Percentiles rank a stretch among this genome's conserved stretches.
Evolutionary conservation across 2,888 invertebrate genomes (phyloP).

Genomic region (Pheosia tremula): DNA sequence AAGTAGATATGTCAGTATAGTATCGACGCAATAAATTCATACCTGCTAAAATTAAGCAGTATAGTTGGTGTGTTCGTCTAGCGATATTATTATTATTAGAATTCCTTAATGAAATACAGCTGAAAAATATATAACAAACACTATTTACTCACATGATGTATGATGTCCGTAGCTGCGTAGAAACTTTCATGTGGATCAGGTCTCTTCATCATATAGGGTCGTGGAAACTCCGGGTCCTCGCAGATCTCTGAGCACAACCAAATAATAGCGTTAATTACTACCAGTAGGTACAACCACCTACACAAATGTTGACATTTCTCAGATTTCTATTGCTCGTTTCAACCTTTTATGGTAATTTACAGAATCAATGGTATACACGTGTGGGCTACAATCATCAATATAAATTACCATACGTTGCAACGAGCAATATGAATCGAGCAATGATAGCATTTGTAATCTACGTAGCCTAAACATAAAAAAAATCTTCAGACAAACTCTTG

Average conservation of each 20-base stretch:
- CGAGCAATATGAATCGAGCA: no score
- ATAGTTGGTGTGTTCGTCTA: no score
- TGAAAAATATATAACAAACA: conserved; percentile 7
- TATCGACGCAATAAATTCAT: no score
- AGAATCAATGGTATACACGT: no score
- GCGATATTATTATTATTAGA: no score
- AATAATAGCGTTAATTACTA: not conserved
- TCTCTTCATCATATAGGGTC: conserved; percentile 80
- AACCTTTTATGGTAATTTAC: no score
- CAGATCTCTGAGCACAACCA: conserved; percentile 68
- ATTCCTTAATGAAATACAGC: no score
- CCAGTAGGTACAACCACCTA: no score
- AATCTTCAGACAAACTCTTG: not conserved
- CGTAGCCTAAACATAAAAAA: not conserved
- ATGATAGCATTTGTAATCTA: not conserved
- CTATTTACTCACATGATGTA: conserved; percentile 82
- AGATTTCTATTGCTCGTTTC: no score
- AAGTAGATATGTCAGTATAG: not conserved
- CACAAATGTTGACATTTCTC: no score
- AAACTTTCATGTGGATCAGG: conserved; percentile 84
- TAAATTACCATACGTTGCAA: not conserved
- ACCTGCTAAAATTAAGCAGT: no score
- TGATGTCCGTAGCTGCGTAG: conserved; percentile 92
- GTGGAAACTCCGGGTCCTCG: conserved; percentile 75
- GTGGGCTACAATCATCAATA: no score